Base-by-base conservation (phyloP, 2,888 invertebrate species). In the Thelaira solivaga region DNA sequence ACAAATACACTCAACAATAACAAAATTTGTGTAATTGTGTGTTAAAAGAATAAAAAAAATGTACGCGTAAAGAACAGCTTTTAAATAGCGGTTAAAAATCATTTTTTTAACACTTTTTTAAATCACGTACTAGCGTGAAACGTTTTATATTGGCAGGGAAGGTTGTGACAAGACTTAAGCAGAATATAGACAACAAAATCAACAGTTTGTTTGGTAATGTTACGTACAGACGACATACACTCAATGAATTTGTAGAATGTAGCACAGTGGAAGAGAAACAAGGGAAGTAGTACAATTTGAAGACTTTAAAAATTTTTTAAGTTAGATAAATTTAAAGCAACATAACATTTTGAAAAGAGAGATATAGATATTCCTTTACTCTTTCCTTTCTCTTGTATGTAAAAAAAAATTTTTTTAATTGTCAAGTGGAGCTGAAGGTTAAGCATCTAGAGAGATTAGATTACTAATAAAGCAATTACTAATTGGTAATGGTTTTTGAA, bases 51-150 rank as follows among this genome's bases (percentile, higher is more conserved):
- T 59, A 57, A 41, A 64, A 49, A 59, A 59, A 29, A 6, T 18
- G 6, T 22, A 39, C 31, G 31, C 39, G 20, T 69, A 59, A 45
- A 41, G 41, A 72, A 64, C 39, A 36, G 29, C 57, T 57, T 55
- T 49, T 57, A 47, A 73, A 73, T 31, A 57, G 39, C 64, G 47
- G 34, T 71, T 64, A 47, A 41, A 72, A 62, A 16, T 41, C 55
- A 45, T 57, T 71, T 61, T 34, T 43, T 31, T 26, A 26, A 5
- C 8, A n/a, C n/a, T n/a, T n/a, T n/a, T n/a, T n/a, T n/a, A n/a
- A 22, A 55, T 22, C 39, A 36, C 26, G 36, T 43, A 39, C 29
- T 29, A 13, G 22, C 39, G 49, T 13, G 16, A 10, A 49, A 31
- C 31, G n/a, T 24, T n/a, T n/a, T n/a, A n/a, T n/a, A n/a, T n/a